These are phyloP conservation scores for Actias luna DNA, from an alignment of 2,888 invertebrate species.

Conservation along the genomic window DNA sequence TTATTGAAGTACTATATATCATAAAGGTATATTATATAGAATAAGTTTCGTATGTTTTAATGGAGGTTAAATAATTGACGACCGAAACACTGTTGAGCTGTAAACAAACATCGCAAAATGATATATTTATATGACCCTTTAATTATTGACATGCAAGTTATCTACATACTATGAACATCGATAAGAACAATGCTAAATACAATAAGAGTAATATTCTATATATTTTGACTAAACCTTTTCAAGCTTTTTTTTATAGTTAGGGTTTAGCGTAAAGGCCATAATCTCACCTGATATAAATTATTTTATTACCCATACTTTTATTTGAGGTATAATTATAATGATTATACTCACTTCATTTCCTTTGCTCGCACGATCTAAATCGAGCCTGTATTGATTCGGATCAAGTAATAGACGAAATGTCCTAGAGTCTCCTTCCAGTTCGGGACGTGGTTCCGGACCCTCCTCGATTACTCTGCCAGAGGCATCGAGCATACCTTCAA, in stretches of 20 bases:
- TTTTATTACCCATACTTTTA: neutral
- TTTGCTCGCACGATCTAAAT: slow-evolving; percentile 92
- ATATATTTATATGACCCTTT: neutral
- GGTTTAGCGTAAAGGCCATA: no score
- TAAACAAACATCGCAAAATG: neutral
- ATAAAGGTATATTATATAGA: no score
- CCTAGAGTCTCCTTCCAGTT: slow-evolving; percentile 92
- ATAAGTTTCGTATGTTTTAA: no score
- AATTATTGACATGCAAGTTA: neutral
- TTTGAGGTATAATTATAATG: neutral
- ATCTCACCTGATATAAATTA: no score
- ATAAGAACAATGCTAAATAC: neutral
- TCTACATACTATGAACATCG: neutral
- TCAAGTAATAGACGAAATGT: slow-evolving; percentile 97
- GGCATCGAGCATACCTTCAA: slow-evolving; percentile 98
- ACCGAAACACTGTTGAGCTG: neutral
- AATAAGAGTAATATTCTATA: no score
- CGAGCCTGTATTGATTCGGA: slow-evolving; percentile 97
- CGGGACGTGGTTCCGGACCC: slow-evolving; percentile 94
- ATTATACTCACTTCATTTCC: slow-evolving; percentile 85
- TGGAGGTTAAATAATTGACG: neutral
- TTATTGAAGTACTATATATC: neutral
- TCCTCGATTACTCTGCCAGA: slow-evolving; percentile 98
- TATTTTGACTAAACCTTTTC: no score
- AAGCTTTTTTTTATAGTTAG: no score